Percentiles rank a stretch among this genome's conserved stretches.
Conservation (phyloP, 2,113 vertebrate species). For the Percopsis transmontana region DNA sequence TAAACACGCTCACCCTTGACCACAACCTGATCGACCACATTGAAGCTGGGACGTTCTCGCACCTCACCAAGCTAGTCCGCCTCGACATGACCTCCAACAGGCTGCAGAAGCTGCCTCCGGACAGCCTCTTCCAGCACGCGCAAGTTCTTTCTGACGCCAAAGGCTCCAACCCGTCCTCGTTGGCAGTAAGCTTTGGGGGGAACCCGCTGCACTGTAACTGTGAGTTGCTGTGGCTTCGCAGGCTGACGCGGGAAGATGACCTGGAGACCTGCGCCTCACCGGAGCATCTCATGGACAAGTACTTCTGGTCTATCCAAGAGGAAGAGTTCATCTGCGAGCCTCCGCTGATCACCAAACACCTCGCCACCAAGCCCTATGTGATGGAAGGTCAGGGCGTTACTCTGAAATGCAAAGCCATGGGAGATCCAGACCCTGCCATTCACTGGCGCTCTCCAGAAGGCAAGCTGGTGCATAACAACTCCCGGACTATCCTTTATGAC, state of each 20-base stretch:
- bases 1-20: conserved; percentile 90
- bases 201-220: conserved; percentile 95
- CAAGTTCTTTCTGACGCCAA: conserved; percentile 79
- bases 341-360: conserved; percentile 87
- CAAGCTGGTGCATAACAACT: conserved; percentile 88
- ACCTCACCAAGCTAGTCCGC: conserved; percentile 87
- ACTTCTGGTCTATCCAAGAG: conserved; percentile 94
- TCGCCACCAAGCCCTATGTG: conserved; percentile 79
- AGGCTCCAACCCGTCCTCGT: conserved; percentile 77
- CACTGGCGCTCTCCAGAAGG: conserved; percentile 92
- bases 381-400: conserved; percentile 89
- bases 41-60: conserved; percentile 85
- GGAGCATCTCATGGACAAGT: conserved; percentile 87
- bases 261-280: conserved; percentile 93
- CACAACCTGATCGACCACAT: conserved; percentile 94
- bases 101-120: conserved; percentile 90
- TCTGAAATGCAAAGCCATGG: conserved; percentile 87
- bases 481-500: conserved; percentile 81
- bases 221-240: conserved; percentile 89
- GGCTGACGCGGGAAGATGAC: conserved; percentile 85
- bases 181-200: conserved; percentile 89
- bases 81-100: conserved; percentile 94
- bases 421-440: conserved; percentile 88
- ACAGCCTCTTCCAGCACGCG: conserved; percentile 83
- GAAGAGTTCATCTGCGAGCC: conserved; percentile 91